Percentiles rank a stretch among this genome's conserved stretches.
Evolutionary conservation across 1,140 invertebrate species (phyloP).

Genomic region (Drosophila truncata): DNA sequence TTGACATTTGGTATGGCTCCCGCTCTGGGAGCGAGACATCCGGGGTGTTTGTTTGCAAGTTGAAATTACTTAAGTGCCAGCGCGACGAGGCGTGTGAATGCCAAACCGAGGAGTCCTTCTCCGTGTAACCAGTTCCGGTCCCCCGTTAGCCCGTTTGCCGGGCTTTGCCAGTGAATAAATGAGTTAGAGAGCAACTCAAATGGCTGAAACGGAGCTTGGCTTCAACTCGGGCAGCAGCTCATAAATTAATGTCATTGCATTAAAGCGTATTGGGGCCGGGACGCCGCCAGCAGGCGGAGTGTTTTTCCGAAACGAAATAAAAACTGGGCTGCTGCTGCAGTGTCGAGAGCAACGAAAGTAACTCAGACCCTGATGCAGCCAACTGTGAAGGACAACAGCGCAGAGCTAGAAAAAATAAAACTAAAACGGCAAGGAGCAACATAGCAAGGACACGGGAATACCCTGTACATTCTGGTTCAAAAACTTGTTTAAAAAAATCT

Average conservation of each 20-base stretch:
- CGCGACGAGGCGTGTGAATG: conserved; percentile 71
- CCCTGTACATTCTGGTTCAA: background rate
- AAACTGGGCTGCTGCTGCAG: conserved; percentile 21
- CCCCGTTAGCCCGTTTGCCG: background rate
- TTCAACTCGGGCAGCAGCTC: conserved; percentile 35
- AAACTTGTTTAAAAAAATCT: background rate
- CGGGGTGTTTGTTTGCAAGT: conserved; percentile 62
- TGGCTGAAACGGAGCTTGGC: conserved; percentile 30
- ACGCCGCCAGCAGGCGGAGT: conserved; percentile 7
- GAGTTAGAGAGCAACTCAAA: conserved; percentile 36
- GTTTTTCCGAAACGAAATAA: conserved; percentile 14
- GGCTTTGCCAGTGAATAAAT: conserved; percentile 37
- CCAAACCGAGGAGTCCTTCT: conserved; percentile 35
- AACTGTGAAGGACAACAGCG: conserved; percentile 58
- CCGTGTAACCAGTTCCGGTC: conserved; percentile 1
- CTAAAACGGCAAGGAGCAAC: background rate
- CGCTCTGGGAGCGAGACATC: conserved; percentile 15
- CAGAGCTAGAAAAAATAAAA: conserved; percentile 5
- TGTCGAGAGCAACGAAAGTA: conserved; percentile 61
- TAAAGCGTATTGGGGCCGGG: conserved; percentile 53
- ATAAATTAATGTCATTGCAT: conserved; percentile 76
- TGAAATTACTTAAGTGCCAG: conserved; percentile 77
- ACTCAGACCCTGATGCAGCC: conserved; percentile 38
- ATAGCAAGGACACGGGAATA: background rate
- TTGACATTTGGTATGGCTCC: conserved; percentile 67